These are phyloP conservation scores for Aramus guarauna DNA, from an alignment of 2,113 vertebrate genomes.

Conservation along the genomic window DNA sequence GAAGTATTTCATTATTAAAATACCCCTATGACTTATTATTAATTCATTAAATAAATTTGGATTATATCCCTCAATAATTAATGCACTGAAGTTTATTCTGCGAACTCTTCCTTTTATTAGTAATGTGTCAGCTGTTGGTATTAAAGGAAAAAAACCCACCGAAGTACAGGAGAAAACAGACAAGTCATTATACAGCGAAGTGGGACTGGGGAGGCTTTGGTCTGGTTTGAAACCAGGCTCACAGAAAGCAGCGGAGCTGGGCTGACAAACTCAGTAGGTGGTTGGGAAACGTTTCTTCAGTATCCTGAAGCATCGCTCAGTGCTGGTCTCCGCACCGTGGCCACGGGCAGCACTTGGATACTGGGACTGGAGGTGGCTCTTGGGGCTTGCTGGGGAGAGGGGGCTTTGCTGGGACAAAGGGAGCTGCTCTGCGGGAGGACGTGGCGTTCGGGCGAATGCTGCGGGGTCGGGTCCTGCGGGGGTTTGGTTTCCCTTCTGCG, in stretches of 20 bases:
- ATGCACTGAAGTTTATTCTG: conserved; percentile 66
- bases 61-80: conserved; percentile 85
- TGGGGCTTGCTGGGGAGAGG: neutral
- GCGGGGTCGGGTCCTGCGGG: too few relatives aligned
- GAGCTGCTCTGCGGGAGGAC: neutral
- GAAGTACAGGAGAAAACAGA: neutral
- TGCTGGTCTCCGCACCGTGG: accelerated
- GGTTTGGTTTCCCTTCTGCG: neutral
- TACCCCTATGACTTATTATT: conserved; percentile 84
- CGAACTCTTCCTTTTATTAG: conserved; percentile 53
- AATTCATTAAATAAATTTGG: conserved; percentile 91
- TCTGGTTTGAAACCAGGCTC: neutral
- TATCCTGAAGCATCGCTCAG: neutral
- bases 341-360: accelerated
- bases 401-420: neutral
- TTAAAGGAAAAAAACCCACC: neutral
- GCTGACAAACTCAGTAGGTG: neutral
- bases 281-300: neutral
- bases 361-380: neutral
- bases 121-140: neutral
- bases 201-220: neutral
- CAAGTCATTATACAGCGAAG: neutral
- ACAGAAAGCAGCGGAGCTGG: neutral
- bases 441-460: accelerated
- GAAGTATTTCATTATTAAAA: conserved; percentile 91